phyloP scores from a whole-genome alignment of 2,797 vertebrate genomes.

The Leuciscus waleckii region DNA sequence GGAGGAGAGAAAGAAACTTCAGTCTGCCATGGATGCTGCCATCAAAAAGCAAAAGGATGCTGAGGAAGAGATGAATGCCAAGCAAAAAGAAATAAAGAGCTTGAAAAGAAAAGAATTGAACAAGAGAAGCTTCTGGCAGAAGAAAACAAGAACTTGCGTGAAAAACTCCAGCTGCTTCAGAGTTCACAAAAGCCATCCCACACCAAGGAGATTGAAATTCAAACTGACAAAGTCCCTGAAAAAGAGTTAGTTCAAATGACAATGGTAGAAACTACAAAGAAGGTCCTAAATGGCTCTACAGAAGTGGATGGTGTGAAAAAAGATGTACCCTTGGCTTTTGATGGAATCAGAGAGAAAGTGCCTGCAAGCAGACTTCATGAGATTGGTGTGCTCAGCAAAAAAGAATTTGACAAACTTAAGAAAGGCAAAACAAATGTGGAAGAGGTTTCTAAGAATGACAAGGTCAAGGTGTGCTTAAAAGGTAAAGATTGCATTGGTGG shows the following conservation, averaged over 20 bases:
- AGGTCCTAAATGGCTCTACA: constrained; percentile 77
- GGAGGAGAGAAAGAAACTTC: constrained; percentile 87
- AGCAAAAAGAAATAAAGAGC: constrained; percentile 89
- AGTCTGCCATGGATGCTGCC: constrained; percentile 86
- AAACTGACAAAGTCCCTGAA: constrained; percentile 78
- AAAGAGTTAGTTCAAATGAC: constrained; percentile 71
- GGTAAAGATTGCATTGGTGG: constrained; percentile 85
- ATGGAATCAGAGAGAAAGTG: constrained; percentile 87
- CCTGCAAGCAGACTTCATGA: constrained; percentile 85
- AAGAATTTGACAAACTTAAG: constrained; percentile 85
- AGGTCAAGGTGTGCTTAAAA: constrained; percentile 83
- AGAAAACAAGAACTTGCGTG: constrained; percentile 92
- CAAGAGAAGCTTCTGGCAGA: constrained; percentile 89
- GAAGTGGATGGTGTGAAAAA: constrained; percentile 74
- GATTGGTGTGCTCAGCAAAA: constrained; percentile 81
- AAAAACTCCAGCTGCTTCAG: constrained; percentile 85
- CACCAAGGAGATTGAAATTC: constrained; percentile 84
- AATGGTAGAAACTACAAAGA: constrained; percentile 72
- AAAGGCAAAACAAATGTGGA: constrained; percentile 81
- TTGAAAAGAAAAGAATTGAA: constrained; percentile 85
- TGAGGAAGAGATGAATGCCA: constrained; percentile 84
- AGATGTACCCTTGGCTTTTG: constrained; percentile 77
- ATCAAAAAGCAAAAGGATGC: constrained; percentile 86
- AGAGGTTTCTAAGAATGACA: constrained; percentile 84
- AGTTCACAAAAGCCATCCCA: constrained; percentile 80